phyloP scores from a whole-genome alignment of 2,888 invertebrate genomes.

The Phaonia tiefii region DNA sequence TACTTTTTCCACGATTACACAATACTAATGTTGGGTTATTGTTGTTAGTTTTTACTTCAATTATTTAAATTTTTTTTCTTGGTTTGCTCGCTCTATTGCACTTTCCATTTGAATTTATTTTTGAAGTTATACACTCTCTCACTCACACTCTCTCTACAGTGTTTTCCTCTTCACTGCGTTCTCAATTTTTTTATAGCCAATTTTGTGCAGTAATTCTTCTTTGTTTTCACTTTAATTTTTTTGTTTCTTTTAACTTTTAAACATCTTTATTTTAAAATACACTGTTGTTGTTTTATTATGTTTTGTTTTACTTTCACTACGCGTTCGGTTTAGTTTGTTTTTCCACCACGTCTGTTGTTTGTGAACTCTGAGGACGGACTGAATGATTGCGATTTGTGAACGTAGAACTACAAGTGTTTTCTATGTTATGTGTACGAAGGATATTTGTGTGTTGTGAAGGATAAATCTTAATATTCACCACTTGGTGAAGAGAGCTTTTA shows the following conservation, averaged over 20 bases:
- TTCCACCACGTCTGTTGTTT: conserved; percentile 72
- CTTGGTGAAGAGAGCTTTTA: conserved; percentile 14
- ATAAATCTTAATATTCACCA: conserved; percentile 7
- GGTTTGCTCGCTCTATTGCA: conserved; percentile 8
- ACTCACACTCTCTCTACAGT: conserved; percentile 2
- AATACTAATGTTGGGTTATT: conserved; percentile 44
- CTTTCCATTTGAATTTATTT: not conserved
- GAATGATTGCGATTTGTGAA: conserved; percentile 49
- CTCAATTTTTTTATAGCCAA: conserved; percentile 13
- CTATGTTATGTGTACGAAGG: conserved; percentile 5
- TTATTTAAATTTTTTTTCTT: conserved; percentile 21
- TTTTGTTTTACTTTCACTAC: conserved; percentile 12
- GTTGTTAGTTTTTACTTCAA: not conserved
- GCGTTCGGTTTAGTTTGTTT: conserved; percentile 8
- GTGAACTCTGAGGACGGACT: conserved; percentile 79
- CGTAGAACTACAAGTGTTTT: conserved; percentile 6
- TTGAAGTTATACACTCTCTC: conserved; percentile 24
- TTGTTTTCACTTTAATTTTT: conserved; percentile 51
- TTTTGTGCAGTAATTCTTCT: conserved; percentile 39
- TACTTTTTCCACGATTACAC: conserved; percentile 56
- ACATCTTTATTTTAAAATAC: conserved; percentile 42
- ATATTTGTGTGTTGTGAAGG: conserved; percentile 17
- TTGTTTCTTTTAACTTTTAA: conserved; percentile 38
- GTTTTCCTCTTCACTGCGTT: too few relatives aligned
- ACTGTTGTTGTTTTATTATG: conserved; percentile 38